Percentiles rank a stretch among this genome's conserved stretches.
Evolutionary conservation across 2,888 invertebrate species (phyloP).

Genomic region (Netelia melanura): DNA sequence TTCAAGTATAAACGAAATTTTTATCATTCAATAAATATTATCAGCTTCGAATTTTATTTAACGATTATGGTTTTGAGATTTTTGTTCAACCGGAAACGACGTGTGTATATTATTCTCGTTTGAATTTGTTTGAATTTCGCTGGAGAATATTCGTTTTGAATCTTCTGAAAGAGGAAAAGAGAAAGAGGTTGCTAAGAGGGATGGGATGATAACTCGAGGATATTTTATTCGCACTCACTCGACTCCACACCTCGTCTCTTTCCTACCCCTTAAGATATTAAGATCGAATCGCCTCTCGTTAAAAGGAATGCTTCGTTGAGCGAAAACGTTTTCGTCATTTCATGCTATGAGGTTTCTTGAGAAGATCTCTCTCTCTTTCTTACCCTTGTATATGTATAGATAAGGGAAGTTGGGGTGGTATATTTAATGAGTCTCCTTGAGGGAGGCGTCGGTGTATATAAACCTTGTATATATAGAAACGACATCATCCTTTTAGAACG

Average conservation of each 20-base stretch:
- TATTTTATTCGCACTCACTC: conserved; percentile 47
- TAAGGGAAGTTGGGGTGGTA: not conserved
- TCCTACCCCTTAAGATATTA: conserved; percentile 39
- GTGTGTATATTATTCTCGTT: conserved; percentile 11
- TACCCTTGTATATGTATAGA: not conserved
- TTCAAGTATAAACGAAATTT: no score
- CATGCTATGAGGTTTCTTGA: conserved; percentile 24
- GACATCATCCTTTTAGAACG: conserved; percentile 47
- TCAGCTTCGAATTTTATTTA: no score
- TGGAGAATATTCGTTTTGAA: not conserved
- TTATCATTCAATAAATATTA: no score
- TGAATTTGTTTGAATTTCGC: conserved; percentile 11
- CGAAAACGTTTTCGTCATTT: conserved; percentile 61
- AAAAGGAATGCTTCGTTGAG: conserved; percentile 65
- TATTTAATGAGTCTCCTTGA: conserved; percentile 64
- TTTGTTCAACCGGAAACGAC: not conserved
- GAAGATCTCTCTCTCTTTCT: conserved; percentile 36
- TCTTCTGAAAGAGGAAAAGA: not conserved
- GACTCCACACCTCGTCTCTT: conserved; percentile 12
- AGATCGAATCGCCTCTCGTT: conserved; percentile 64
- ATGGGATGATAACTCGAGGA: conserved; percentile 11
- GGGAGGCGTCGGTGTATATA: conserved; percentile 40
- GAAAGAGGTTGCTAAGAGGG: not conserved
- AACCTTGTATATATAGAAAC: conserved; percentile 15
- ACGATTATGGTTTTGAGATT: not conserved